Evolutionary conservation across 2,888 invertebrate species (phyloP).

Genomic region (Herminia tarsipennalis): DNA sequence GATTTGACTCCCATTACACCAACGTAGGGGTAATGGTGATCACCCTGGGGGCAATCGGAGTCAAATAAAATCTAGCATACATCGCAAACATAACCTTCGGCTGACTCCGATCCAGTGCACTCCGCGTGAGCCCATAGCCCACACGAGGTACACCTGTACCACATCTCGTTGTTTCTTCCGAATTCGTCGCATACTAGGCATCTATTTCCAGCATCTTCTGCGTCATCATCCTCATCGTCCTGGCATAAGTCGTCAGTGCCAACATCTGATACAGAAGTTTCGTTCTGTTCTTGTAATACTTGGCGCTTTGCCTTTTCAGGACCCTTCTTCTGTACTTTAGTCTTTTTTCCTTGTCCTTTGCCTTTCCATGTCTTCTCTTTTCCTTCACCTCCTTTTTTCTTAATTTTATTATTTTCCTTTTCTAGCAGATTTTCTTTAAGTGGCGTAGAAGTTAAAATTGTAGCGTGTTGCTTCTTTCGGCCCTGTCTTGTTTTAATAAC

Average conservation of each 20-base stretch:
- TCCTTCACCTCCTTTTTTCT: slow-evolving; percentile 23
- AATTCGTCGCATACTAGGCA: too few species aligned
- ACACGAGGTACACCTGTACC: slow-evolving; percentile 27
- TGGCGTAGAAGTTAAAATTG: slow-evolving; percentile 48
- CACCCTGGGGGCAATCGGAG: slow-evolving; percentile 38
- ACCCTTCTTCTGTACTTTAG: slow-evolving; percentile 29
- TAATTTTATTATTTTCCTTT: slow-evolving; percentile 42
- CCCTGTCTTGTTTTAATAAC: slow-evolving; percentile 37
- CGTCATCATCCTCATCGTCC: too few species aligned
- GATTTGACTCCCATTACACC: slow-evolving; percentile 40
- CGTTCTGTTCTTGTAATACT: background rate
- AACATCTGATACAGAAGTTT: background rate
- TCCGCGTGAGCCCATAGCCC: slow-evolving; percentile 25
- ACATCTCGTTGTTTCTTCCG: too few species aligned
- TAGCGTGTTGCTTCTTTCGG: slow-evolving; percentile 47
- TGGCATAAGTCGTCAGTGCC: background rate
- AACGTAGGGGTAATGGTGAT: slow-evolving; percentile 40
- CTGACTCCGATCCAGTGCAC: slow-evolving; percentile 40
- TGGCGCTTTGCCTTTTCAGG: slow-evolving; percentile 34
- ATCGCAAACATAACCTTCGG: slow-evolving; percentile 35
- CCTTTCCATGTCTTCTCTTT: slow-evolving; percentile 28
- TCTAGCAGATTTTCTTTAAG: slow-evolving; percentile 42
- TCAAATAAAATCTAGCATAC: slow-evolving; percentile 41
- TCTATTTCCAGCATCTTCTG: too few species aligned
- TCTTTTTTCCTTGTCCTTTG: slow-evolving; percentile 33